These are phyloP conservation scores for Lampris megalopsis DNA, from an alignment of 2,113 vertebrate species.

Conservation along the genomic window DNA sequence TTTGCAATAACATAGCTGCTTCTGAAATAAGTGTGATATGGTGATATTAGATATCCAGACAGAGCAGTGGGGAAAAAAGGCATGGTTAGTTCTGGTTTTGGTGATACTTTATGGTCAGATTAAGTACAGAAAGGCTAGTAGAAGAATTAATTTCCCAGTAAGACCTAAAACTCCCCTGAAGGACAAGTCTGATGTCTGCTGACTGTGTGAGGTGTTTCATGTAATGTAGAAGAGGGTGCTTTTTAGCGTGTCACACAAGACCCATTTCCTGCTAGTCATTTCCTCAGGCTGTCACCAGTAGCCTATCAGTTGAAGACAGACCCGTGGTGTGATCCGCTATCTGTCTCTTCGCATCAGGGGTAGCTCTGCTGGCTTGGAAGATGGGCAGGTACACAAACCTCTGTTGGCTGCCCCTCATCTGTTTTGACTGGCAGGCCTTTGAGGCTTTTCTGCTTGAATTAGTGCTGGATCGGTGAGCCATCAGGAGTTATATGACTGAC, in stretches of 20 bases:
- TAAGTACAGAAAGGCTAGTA: not conserved
- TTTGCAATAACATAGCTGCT: not conserved
- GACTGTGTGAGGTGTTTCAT: constrained; percentile 11
- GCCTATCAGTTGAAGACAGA: constrained; percentile 5
- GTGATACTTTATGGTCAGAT: not conserved
- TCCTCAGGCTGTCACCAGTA: constrained; percentile 48
- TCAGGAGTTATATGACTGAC: constrained; percentile 28
- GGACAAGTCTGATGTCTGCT: not conserved
- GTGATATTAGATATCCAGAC: not conserved
- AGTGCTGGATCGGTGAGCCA: constrained; percentile 32
- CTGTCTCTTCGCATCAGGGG: constrained; percentile 57
- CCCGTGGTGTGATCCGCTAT: constrained; percentile 32
- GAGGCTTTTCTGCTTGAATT: constrained; percentile 31
- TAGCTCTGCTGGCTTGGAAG: constrained; percentile 27
- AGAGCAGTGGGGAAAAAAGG: not conserved
- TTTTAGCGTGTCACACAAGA: constrained; percentile 50
- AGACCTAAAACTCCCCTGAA: constrained; percentile 4
- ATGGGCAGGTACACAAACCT: constrained; percentile 18
- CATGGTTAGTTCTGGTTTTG: not conserved
- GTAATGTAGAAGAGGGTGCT: constrained; percentile 25
- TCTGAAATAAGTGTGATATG: not conserved
- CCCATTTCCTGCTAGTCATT: constrained; percentile 45
- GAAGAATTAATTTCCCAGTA: not conserved
- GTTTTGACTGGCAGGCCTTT: constrained; percentile 16
- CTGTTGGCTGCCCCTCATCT: constrained; percentile 10